These are phyloP conservation scores for Lasioglossum albipes DNA, from an alignment of 1,140 invertebrate species.

Conservation along the genomic window DNA sequence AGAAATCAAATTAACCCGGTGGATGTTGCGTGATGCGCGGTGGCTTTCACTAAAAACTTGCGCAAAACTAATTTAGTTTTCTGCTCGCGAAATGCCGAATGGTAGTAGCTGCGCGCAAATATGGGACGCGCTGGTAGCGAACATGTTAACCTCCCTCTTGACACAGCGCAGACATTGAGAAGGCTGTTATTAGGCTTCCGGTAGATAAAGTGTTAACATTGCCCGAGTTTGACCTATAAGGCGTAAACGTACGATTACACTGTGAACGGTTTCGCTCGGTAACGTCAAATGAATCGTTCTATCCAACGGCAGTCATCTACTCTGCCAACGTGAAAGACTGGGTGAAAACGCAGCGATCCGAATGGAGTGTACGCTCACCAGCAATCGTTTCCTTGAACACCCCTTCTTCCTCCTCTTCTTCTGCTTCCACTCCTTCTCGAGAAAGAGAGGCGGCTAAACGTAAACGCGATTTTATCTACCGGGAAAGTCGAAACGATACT, in stretches of 20 bases:
- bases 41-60: no score
- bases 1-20: no score
- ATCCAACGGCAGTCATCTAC: not conserved
- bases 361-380: not conserved
- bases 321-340: conserved; percentile 8
- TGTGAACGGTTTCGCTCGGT: not conserved
- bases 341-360: conserved; percentile 9
- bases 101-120: no score
- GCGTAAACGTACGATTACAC: not conserved
- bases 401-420: no score
- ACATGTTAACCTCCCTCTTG: no score
- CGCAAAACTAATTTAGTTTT: no score
- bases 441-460: conserved; percentile 21
- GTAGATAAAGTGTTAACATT: no score
- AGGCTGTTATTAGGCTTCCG: no score
- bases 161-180: no score
- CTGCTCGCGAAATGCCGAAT: no score
- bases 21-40: no score
- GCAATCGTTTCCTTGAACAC: conserved; percentile 22
- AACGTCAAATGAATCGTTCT: not conserved
- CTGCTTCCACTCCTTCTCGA: not conserved
- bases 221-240: not conserved
- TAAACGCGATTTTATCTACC: conserved; percentile 62
- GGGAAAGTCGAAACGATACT: conserved; percentile 41
- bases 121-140: no score